phyloP scores from a whole-genome alignment of 2,113 vertebrate species.

The Prochilodus magdalenae region DNA sequence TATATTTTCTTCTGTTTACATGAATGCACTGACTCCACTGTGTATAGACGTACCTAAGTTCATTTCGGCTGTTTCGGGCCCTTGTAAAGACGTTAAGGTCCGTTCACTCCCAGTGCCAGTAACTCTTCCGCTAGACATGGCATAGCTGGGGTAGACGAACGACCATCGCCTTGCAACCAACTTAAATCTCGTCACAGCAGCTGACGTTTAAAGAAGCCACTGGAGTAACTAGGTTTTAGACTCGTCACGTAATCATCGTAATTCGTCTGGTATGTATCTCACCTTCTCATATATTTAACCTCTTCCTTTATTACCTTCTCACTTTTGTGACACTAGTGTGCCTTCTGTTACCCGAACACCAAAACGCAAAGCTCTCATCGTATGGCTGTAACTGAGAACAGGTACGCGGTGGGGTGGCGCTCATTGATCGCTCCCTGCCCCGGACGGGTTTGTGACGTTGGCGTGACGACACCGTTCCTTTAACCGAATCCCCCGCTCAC shows the following conservation, averaged over 20 bases:
- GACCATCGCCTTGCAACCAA: slow-evolving; percentile 23
- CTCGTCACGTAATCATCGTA: not conserved
- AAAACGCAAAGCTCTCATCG: slow-evolving; percentile 49
- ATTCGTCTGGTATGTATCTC: slow-evolving; percentile 8
- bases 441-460: slow-evolving; percentile 16
- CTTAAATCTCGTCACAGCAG: not conserved
- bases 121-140: slow-evolving; percentile 21
- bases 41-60: slow-evolving; percentile 40
- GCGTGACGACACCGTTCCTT: slow-evolving; percentile 13
- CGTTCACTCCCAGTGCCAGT: slow-evolving; percentile 33
- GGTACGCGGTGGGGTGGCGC: not conserved
- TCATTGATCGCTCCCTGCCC: not conserved
- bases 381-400: slow-evolving; percentile 40
- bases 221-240: slow-evolving; percentile 17
- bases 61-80: slow-evolving; percentile 30
- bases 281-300: slow-evolving; percentile 18
- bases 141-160: not conserved
- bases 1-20: slow-evolving; percentile 41
- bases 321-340: slow-evolving; percentile 55
- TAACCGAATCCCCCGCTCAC: slow-evolving; percentile 21
- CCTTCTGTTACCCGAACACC: slow-evolving; percentile 55
- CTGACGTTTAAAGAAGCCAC: slow-evolving; percentile 4
- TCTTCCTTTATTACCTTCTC: slow-evolving; percentile 29
- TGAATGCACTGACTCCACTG: slow-evolving; percentile 56
- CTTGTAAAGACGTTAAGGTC: slow-evolving; percentile 7